These are phyloP conservation scores for Arion vulgaris DNA, from an alignment of 1,140 invertebrate species.

Conservation along the genomic window DNA sequence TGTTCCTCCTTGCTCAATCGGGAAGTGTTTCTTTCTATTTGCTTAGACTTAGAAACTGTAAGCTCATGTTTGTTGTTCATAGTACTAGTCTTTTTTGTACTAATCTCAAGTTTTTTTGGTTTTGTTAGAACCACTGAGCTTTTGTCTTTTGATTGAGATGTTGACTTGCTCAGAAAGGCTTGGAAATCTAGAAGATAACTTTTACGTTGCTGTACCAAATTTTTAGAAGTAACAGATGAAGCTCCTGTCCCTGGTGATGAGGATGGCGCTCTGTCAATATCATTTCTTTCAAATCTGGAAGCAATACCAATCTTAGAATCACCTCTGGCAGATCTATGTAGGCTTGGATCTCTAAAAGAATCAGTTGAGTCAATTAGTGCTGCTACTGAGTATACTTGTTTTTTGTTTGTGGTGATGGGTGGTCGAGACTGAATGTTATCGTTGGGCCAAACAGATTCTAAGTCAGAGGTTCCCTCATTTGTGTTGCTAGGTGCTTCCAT, in stretches of 20 bases:
- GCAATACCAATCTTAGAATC: constrained; percentile 69
- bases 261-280: constrained; percentile 9
- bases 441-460: no score
- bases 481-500: constrained; percentile 63
- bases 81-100: constrained; percentile 43
- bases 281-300: constrained; percentile 63
- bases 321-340: constrained; percentile 61
- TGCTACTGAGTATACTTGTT: background rate
- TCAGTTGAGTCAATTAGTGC: constrained; percentile 3
- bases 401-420: background rate
- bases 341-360: constrained; percentile 66
- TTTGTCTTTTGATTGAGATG: constrained; percentile 11
- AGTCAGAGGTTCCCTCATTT: background rate
- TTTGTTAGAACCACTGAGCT: constrained; percentile 39
- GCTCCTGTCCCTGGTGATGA: constrained; percentile 28
- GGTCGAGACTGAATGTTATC: background rate
- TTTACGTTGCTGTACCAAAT: constrained; percentile 6
- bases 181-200: constrained; percentile 41
- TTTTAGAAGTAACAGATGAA: constrained; percentile 24
- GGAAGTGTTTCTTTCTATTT: constrained; percentile 6
- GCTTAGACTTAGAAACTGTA: constrained; percentile 31
- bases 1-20: background rate
- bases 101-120: constrained; percentile 42
- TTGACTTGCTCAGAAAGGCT: constrained; percentile 38
- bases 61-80: constrained; percentile 53